phyloP scores from a whole-genome alignment of 2,113 vertebrate species.

The Triplophysa dalaica region DNA sequence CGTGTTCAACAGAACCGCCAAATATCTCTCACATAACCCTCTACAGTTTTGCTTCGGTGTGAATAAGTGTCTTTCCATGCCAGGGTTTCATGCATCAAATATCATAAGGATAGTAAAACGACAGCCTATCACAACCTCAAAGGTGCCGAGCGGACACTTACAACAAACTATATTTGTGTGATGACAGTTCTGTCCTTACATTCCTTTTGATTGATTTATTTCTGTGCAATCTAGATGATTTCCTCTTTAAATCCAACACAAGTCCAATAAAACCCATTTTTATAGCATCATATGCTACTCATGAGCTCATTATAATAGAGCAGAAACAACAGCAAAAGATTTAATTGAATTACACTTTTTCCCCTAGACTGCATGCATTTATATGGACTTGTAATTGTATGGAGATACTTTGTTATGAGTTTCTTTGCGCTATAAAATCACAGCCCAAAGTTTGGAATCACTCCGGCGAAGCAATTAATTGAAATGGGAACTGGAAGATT shows the following conservation, averaged over 20 bases:
- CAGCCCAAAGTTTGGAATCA: slow-evolving; percentile 25
- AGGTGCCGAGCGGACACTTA: no score
- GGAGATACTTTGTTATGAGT: background rate
- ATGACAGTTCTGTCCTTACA: background rate
- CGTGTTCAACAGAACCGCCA: background rate
- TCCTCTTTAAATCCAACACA: background rate
- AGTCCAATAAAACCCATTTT: background rate
- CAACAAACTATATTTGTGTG: no score
- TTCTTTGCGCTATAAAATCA: slow-evolving; percentile 14
- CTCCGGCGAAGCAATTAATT: slow-evolving; percentile 60
- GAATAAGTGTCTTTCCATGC: background rate
- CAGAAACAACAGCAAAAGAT: background rate
- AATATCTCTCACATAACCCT: background rate
- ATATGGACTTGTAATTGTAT: background rate
- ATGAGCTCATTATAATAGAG: background rate
- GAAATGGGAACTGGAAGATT: slow-evolving; percentile 53
- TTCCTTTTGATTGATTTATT: background rate
- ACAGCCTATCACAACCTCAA: background rate
- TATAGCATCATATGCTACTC: no score
- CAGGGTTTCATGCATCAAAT: background rate
- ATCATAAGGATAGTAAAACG: background rate
- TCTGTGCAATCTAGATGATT: background rate
- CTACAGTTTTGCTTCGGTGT: background rate
- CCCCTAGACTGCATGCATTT: background rate
- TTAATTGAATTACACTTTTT: background rate